Conservation (phyloP, 2,797 vertebrate species). For the Clarias platycephalus region DNA sequence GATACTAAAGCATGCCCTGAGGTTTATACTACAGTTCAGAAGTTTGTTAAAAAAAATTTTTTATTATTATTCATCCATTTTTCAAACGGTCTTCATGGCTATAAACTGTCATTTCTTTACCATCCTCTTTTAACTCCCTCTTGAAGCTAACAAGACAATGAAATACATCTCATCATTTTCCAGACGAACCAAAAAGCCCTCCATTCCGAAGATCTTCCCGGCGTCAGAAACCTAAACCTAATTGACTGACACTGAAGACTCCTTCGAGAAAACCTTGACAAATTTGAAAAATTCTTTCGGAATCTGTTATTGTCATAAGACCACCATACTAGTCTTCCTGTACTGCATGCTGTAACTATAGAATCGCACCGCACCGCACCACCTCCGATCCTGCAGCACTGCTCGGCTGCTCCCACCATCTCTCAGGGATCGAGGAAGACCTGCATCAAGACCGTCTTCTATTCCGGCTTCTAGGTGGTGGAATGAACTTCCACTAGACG, state of each 20-base stretch:
- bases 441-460: too few relatives aligned
- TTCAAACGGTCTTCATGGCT: neutral
- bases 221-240: neutral
- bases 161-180: neutral
- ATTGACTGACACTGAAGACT: neutral
- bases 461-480: too few relatives aligned
- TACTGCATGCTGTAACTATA: neutral
- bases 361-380: neutral
- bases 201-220: neutral
- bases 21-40: too few relatives aligned
- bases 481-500: too few relatives aligned
- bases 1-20: neutral
- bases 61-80: neutral
- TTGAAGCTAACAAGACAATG: neutral
- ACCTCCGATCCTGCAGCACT: too few relatives aligned
- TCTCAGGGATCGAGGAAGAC: too few relatives aligned
- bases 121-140: neutral
- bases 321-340: neutral
- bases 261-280: neutral
- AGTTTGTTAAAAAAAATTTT: neutral
- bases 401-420: too few relatives aligned
- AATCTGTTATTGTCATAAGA: neutral
- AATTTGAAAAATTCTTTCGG: neutral
- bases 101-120: neutral
- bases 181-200: neutral